A percentile compares a stretch with the other conserved stretches of the same genome.
These are phyloP conservation scores for Thermophis baileyi DNA, from an alignment of 2,113 vertebrate species.

Conservation along the genomic window DNA sequence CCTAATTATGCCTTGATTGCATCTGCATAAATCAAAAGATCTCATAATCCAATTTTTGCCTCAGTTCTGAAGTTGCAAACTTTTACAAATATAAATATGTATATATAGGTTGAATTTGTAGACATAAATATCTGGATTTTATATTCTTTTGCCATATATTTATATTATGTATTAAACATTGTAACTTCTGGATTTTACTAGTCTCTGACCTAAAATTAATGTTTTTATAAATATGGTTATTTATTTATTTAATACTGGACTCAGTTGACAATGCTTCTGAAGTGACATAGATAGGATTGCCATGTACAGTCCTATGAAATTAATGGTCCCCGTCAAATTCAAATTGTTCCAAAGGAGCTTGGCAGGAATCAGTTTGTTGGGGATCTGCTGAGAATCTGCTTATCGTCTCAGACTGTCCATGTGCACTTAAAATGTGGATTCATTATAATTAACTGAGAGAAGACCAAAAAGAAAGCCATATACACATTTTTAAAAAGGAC, in stretches of 20 bases:
- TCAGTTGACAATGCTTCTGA: neutral
- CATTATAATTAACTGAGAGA: neutral
- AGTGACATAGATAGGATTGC: neutral
- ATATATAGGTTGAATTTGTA: neutral
- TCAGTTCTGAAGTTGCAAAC: neutral
- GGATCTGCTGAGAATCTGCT: neutral
- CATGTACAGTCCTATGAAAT: neutral
- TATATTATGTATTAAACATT: neutral
- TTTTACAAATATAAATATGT: neutral
- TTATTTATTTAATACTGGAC: neutral
- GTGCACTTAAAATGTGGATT: neutral
- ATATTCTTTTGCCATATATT: neutral
- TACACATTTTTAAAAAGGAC: neutral
- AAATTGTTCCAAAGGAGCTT: neutral
- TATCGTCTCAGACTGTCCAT: neutral
- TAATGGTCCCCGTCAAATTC: neutral
- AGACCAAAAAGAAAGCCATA: neutral
- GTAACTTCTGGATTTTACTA: neutral
- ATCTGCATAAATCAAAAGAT: neutral
- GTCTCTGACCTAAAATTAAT: neutral
- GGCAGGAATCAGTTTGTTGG: neutral
- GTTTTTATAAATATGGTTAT: neutral
- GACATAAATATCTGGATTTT: neutral
- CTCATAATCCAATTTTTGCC: neutral
- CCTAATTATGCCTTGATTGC: neutral